Percentiles rank a stretch among this genome's conserved stretches.
These are phyloP conservation scores for Druceiella hillmani DNA, from an alignment of 2,888 invertebrate species.

Conservation along the genomic window DNA sequence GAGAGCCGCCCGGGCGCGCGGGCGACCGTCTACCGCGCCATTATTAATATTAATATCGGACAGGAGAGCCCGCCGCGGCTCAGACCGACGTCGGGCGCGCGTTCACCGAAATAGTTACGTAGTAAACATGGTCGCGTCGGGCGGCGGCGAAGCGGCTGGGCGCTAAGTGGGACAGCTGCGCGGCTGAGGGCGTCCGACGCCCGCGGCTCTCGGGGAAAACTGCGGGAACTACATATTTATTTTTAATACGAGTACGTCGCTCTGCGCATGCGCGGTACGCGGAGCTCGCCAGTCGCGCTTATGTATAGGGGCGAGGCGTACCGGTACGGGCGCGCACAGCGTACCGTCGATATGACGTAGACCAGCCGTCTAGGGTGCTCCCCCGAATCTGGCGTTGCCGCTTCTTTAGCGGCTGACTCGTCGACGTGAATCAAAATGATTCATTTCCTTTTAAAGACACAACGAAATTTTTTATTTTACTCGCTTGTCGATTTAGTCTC, in stretches of 20 bases:
- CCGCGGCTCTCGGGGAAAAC: constrained; percentile 35
- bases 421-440: no score
- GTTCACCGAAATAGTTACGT: no score
- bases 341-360: no score
- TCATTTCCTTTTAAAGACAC: no score
- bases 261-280: constrained; percentile 27
- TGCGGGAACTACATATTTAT: constrained; percentile 43
- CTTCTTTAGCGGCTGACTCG: no score
- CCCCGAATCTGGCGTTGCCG: no score
- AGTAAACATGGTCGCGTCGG: no score
- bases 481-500: no score
- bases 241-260: constrained; percentile 35
- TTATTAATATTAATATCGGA: constrained; percentile 6
- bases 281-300: constrained; percentile 28
- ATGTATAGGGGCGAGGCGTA: constrained; percentile 25
- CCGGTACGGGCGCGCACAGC: no score
- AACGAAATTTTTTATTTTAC: no score
- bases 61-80: constrained; percentile 6
- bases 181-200: constrained; percentile 15
- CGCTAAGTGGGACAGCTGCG: background rate
- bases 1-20: constrained; percentile 24
- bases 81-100: constrained; percentile 8
- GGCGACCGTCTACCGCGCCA: constrained; percentile 25
- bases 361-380: background rate
- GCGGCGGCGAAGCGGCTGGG: constrained; percentile 35